These are phyloP conservation scores for Triplophysa bombifrons DNA, from an alignment of 2,797 vertebrate species.

Conservation along the genomic window DNA sequence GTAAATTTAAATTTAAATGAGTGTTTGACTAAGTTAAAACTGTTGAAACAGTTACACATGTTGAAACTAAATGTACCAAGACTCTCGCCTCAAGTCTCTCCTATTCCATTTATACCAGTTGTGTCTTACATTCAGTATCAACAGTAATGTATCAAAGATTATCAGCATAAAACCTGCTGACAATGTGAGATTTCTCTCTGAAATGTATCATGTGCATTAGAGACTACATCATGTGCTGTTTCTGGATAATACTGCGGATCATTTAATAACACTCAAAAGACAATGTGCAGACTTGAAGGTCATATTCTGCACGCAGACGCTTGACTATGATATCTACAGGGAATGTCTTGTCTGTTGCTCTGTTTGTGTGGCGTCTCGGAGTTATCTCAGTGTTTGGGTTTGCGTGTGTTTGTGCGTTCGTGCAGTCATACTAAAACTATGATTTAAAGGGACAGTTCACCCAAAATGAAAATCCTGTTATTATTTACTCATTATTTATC, in stretches of 20 bases:
- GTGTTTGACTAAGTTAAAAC: neutral
- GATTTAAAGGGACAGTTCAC: neutral
- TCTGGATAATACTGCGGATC: constrained; percentile 13
- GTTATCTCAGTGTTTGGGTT: constrained; percentile 27
- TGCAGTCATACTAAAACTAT: neutral
- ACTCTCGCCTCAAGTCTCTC: neutral
- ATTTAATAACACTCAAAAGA: neutral
- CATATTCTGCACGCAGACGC: constrained; percentile 16
- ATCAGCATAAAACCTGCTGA: neutral
- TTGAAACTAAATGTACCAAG: too few relatives aligned
- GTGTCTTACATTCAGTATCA: neutral
- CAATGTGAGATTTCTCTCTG: neutral
- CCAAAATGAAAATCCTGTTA: neutral
- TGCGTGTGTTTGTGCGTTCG: neutral
- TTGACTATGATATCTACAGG: constrained; percentile 6
- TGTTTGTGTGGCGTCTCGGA: constrained; percentile 9
- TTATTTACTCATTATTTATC: neutral
- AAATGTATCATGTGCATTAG: neutral
- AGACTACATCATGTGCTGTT: constrained; percentile 5
- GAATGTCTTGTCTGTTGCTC: constrained; percentile 8
- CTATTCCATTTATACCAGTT: neutral
- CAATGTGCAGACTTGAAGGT: constrained; percentile 6
- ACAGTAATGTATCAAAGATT: neutral
- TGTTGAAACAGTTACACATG: neutral
- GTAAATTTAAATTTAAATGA: neutral